A percentile compares a stretch with the other conserved stretches of the same genome.
Evolutionary conservation across 2,888 invertebrate species (phyloP).

Genomic region (Marronus borbonicus): DNA sequence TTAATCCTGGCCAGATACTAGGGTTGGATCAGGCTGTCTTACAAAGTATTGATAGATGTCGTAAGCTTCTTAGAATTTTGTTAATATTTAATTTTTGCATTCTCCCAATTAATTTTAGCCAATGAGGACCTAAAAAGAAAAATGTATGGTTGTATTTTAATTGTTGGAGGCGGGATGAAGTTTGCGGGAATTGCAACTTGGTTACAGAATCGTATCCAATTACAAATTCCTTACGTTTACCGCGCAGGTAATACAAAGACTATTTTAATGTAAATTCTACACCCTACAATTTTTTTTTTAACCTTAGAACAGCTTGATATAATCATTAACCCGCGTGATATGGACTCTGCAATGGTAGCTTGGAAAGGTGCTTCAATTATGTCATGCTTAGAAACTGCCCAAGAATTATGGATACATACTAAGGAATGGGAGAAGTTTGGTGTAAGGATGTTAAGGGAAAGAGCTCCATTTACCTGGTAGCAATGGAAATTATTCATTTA

Average conservation of each 20-base stretch:
- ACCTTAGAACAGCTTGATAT: constrained; percentile 85
- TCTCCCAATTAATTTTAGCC: constrained; percentile 68
- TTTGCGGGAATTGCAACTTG: constrained; percentile 88
- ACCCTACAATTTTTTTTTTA: constrained; percentile 47
- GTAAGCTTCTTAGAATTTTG: constrained; percentile 68
- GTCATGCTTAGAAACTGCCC: constrained; percentile 93
- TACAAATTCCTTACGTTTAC: constrained; percentile 74
- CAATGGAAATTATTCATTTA: neutral
- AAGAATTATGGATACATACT: constrained; percentile 92
- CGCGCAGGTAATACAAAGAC: constrained; percentile 41
- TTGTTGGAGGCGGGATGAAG: constrained; percentile 94
- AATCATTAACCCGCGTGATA: constrained; percentile 91
- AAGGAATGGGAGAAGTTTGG: constrained; percentile 91
- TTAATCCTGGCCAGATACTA: constrained; percentile 85
- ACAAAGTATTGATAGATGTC: constrained; percentile 92
- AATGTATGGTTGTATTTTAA: constrained; percentile 93
- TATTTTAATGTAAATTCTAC: neutral
- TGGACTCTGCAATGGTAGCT: constrained; percentile 90
- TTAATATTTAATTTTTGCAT: too few relatives aligned
- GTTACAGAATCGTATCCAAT: constrained; percentile 88
- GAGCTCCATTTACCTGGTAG: constrained; percentile 93
- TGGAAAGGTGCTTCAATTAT: constrained; percentile 97
- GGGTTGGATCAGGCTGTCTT: constrained; percentile 93
- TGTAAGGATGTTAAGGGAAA: constrained; percentile 88
- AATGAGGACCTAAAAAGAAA: constrained; percentile 92